Evolutionary conservation across 92 coral and sea anemone species (phyloP).

Genomic region (Epizoanthus scotinus): DNA sequence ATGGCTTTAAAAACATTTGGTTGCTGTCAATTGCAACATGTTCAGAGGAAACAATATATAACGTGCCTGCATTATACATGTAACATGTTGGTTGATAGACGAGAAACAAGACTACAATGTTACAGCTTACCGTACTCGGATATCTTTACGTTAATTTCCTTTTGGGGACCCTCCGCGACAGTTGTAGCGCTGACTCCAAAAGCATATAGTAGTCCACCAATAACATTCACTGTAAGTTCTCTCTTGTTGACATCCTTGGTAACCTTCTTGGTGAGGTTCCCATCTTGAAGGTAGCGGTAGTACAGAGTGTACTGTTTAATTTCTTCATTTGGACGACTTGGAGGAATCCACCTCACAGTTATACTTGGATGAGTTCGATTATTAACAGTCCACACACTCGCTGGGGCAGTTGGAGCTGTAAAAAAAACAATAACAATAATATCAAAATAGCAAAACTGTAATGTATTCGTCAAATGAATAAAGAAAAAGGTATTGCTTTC

Average conservation of each 20-base stretch:
- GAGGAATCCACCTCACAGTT: neutral
- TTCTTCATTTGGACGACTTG: neutral
- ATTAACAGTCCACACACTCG: too few relatives aligned
- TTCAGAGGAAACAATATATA: too few relatives aligned
- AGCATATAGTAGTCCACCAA: neutral
- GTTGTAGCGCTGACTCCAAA: neutral
- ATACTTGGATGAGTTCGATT: neutral
- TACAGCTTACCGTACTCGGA: neutral
- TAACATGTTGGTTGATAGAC: neutral
- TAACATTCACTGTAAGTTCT: neutral
- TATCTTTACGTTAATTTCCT: neutral
- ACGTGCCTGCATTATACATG: too few relatives aligned
- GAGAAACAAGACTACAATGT: neutral
- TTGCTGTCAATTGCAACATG: too few relatives aligned
- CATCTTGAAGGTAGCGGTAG: slow-evolving; percentile 5
- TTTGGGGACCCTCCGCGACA: neutral
- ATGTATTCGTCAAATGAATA: too few relatives aligned
- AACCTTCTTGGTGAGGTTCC: neutral
- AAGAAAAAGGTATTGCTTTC: too few relatives aligned
- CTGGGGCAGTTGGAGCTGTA: too few relatives aligned
- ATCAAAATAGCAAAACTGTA: too few relatives aligned
- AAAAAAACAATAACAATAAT: too few relatives aligned
- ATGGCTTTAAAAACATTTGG: too few relatives aligned
- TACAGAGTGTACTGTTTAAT: slow-evolving; percentile 8
- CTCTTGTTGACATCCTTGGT: neutral